Evolutionary conservation across 1,140 invertebrate species (phyloP).

Genomic region (Drosophila micromelanica): DNA sequence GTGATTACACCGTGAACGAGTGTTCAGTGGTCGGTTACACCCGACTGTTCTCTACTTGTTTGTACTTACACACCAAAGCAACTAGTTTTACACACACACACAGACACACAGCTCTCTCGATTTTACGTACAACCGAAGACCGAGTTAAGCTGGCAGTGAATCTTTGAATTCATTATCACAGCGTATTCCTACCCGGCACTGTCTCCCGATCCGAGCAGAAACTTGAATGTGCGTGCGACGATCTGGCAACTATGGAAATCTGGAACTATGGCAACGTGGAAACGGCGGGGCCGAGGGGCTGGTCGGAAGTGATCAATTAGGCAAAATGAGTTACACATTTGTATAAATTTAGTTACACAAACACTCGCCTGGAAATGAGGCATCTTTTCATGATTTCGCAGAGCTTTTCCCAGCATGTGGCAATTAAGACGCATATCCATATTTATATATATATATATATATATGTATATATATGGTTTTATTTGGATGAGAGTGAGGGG

Average conservation of each 20-base stretch:
- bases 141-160: conserved; percentile 69
- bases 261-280: conserved; percentile 4
- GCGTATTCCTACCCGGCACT: not conserved
- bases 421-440: conserved; percentile 60
- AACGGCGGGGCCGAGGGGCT: conserved; percentile 25
- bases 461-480: not conserved
- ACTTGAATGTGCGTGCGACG: conserved; percentile 21
- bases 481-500: too few species aligned
- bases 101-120: not conserved
- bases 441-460: conserved; percentile 1
- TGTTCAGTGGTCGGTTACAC: too few species aligned
- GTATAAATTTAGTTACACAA: conserved; percentile 79
- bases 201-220: not conserved
- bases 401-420: conserved; percentile 67
- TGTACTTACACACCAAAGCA: not conserved
- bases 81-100: not conserved
- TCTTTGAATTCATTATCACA: conserved; percentile 80
- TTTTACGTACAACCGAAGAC: conserved; percentile 37
- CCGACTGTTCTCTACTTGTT: too few species aligned
- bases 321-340: conserved; percentile 81
- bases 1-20: too few species aligned
- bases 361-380: conserved; percentile 34
- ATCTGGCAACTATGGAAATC: conserved; percentile 7
- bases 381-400: conserved; percentile 34
- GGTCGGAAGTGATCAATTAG: conserved; percentile 81